Conservation (phyloP, 2,888 invertebrate species). For the Sceliomorpha sp. region DNA sequence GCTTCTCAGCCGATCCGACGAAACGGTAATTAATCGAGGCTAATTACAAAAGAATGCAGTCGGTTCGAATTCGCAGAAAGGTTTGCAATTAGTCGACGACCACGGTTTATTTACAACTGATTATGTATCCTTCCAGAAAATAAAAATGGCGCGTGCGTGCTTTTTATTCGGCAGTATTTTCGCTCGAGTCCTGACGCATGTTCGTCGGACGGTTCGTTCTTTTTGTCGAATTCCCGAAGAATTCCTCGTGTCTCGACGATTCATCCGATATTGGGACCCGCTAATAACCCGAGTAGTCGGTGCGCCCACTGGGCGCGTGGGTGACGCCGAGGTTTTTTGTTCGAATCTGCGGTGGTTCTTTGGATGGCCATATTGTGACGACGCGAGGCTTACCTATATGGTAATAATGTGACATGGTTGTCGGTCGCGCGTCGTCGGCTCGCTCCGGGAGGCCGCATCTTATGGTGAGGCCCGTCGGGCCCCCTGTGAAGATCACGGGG, state of each 20-base stretch:
- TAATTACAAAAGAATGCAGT: slow-evolving; percentile 5
- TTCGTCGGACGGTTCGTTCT: slow-evolving; percentile 13
- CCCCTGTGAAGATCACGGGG: slow-evolving; percentile 75
- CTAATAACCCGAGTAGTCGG: slow-evolving; percentile 49
- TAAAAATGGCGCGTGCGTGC: too few relatives aligned
- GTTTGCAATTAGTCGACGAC: slow-evolving; percentile 26
- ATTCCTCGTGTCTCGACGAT: slow-evolving; percentile 36
- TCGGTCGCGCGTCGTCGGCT: slow-evolving; percentile 79
- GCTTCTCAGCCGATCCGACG: too few relatives aligned
- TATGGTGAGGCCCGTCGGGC: slow-evolving; percentile 69
- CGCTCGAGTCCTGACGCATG: slow-evolving; percentile 5
- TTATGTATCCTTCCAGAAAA: slow-evolving; percentile 19
- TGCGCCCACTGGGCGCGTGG: slow-evolving; percentile 57
- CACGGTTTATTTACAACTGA: slow-evolving; percentile 21
- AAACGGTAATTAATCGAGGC: too few relatives aligned
- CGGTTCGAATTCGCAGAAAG: slow-evolving; percentile 33
- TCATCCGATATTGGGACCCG: slow-evolving; percentile 45
- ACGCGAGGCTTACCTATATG: slow-evolving; percentile 76
- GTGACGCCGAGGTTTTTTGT: slow-evolving; percentile 52
- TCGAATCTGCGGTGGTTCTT: slow-evolving; percentile 48
- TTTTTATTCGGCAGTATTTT: slow-evolving; percentile 6
- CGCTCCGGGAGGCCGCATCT: slow-evolving; percentile 78
- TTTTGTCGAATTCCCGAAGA: slow-evolving; percentile 31
- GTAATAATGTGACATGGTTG: slow-evolving; percentile 79
- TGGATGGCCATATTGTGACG: slow-evolving; percentile 73